phyloP scores from a whole-genome alignment of 2,888 invertebrate species.

The Margaritifera margaritifera region DNA sequence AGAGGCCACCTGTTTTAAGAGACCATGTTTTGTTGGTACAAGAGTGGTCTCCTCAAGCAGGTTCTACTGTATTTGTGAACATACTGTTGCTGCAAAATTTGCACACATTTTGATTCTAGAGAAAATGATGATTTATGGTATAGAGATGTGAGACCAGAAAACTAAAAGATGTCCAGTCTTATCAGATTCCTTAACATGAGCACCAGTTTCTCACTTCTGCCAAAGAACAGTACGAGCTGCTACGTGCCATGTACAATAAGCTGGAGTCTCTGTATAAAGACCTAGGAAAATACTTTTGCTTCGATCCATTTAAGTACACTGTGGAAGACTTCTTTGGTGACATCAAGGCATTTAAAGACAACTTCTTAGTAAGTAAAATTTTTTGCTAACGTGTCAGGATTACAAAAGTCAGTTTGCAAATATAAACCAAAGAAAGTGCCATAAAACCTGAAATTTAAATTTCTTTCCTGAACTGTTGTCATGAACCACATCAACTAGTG shows the following conservation, averaged over 20 bases:
- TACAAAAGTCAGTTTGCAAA: neutral
- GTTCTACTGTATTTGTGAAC: too few species aligned
- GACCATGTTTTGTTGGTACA: too few species aligned
- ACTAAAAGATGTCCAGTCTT: too few species aligned
- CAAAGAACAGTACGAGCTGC: constrained; percentile 87
- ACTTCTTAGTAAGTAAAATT: constrained; percentile 77
- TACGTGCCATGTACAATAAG: constrained; percentile 94
- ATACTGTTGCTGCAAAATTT: too few species aligned
- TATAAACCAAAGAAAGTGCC: neutral
- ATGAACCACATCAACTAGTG: too few species aligned
- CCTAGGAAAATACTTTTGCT: constrained; percentile 90
- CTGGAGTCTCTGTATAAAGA: constrained; percentile 90
- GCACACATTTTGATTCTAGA: too few species aligned
- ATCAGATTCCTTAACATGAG: constrained; percentile 18
- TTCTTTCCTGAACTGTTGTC: too few species aligned
- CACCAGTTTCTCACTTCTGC: constrained; percentile 83
- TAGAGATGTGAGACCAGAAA: too few species aligned
- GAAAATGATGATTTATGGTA: too few species aligned
- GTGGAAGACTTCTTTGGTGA: constrained; percentile 97
- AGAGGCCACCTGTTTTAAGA: too few species aligned
- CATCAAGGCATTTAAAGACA: constrained; percentile 94
- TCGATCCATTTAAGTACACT: constrained; percentile 93
- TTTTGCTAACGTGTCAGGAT: neutral
- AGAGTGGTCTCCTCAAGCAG: too few species aligned
- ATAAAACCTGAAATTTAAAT: neutral